Evolutionary conservation across 2,888 invertebrate genomes (phyloP), one percentile per base, ranked within the genome.

Genomic region (Callimorpha dominula): DNA sequence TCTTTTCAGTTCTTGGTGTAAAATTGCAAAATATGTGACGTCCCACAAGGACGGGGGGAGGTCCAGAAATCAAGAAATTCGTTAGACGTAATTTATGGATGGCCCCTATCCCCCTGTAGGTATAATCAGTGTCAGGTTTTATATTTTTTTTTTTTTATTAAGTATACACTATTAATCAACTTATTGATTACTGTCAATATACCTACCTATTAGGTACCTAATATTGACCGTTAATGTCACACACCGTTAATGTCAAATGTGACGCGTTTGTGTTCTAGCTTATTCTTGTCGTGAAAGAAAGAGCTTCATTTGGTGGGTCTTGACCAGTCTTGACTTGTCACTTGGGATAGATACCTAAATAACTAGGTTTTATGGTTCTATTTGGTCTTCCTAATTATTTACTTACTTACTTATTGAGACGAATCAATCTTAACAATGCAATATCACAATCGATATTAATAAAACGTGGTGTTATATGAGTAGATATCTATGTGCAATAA

Each of bases 401-500:
- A 46, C 5, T 12, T 20, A 60, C 11, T 54, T 60, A 31, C 20
- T 31, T 12, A 60, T 12, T 12, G 1, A 12, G 12, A 60, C 12
- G n/a, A 20, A 54, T 54, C n/a, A 20, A 54, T 20, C n/a, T 54
- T 20, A 20, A 60, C 20, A 60, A 60, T 31, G 20, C 20, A 60
- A 31, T 60, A 60, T 60, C 20, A 60, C 57, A 60, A 60, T 31
- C 12, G 20, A 60, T 20, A 20, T 20, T 60, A 60, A 60, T 60
- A 60, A 12, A 60, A 60, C 57, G 20, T 60, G 14, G 9, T 54
- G 54, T n/a, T n/a, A 20, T 54, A n/a, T 11, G 57, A 20, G 20
- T 20, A 60, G 20, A 31, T 60, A 60, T 20, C 20, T 67, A 42
- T 52, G 17, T 42, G 12, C 42, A 67, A 52, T 54, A 67, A 74